Conservation (phyloP, 2,888 invertebrate species). For the Chloromyia formosa region DNA sequence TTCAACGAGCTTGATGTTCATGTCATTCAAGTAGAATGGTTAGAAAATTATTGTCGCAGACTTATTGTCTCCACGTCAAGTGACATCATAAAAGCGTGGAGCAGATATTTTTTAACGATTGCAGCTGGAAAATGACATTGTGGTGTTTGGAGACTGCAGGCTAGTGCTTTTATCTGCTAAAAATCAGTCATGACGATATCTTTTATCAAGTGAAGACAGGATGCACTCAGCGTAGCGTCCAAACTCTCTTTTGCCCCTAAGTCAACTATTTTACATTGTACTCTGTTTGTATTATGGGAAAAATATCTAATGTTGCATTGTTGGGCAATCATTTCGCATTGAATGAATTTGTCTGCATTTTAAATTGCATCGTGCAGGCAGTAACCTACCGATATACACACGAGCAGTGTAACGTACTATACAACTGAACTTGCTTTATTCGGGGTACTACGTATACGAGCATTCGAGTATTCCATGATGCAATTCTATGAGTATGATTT, state of each 20-base stretch:
- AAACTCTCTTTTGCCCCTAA: background rate
- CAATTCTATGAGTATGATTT: too few relatives aligned
- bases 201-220: slow-evolving; percentile 20
- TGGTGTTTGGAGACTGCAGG: background rate
- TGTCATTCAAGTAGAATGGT: slow-evolving; percentile 21
- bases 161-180: slow-evolving; percentile 12
- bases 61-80: slow-evolving; percentile 40
- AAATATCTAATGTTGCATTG: slow-evolving; percentile 21
- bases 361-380: background rate
- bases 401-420: background rate
- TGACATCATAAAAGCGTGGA: slow-evolving; percentile 33
- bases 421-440: too few relatives aligned
- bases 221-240: slow-evolving; percentile 19
- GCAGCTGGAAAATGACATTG: slow-evolving; percentile 11
- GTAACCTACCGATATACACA: background rate
- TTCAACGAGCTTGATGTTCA: background rate
- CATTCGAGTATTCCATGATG: too few relatives aligned
- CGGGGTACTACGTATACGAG: too few relatives aligned
- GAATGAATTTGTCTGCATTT: slow-evolving; percentile 11
- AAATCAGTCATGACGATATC: slow-evolving; percentile 1
- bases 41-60: slow-evolving; percentile 22
- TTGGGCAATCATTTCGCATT: slow-evolving; percentile 17
- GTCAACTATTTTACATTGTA: background rate
- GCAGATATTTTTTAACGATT: background rate
- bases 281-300: slow-evolving; percentile 19